Evolutionary conservation across 1,140 invertebrate genomes (phyloP).

Genomic region (Oscheius sp.): DNA sequence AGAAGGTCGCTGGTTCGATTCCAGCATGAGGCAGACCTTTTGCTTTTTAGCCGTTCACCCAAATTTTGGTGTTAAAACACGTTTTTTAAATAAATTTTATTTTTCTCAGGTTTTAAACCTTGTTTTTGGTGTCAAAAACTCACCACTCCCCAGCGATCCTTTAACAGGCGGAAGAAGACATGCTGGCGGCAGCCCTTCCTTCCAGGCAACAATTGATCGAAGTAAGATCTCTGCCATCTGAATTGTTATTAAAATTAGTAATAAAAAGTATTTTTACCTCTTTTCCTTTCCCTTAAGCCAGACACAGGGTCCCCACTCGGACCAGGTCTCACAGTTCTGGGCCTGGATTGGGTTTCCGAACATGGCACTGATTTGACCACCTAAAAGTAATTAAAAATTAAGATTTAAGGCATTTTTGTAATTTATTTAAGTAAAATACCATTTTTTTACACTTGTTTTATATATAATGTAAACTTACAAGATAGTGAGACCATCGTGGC

Average conservation of each 20-base stretch:
- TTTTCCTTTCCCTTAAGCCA: constrained; percentile 54
- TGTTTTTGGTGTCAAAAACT: too few species aligned
- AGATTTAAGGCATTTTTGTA: neutral
- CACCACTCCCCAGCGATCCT: constrained; percentile 56
- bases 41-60: too few species aligned
- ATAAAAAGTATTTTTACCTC: neutral
- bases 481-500: neutral
- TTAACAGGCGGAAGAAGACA: constrained; percentile 57
- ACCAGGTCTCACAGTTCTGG: constrained; percentile 48
- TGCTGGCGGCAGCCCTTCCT: constrained; percentile 56
- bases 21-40: neutral
- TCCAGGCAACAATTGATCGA: constrained; percentile 57
- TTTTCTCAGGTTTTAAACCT: too few species aligned
- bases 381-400: neutral
- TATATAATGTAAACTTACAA: neutral
- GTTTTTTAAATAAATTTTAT: too few species aligned
- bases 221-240: constrained; percentile 51
- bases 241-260: neutral
- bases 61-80: too few species aligned
- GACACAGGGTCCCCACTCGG: constrained; percentile 58
- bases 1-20: too few species aligned
- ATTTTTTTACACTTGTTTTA: too few species aligned
- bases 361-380: constrained; percentile 54
- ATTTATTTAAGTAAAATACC: too few species aligned
- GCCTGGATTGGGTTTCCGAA: constrained; percentile 55